phyloP scores from a whole-genome alignment of 2,888 invertebrate genomes.

The Cenopis cana region DNA sequence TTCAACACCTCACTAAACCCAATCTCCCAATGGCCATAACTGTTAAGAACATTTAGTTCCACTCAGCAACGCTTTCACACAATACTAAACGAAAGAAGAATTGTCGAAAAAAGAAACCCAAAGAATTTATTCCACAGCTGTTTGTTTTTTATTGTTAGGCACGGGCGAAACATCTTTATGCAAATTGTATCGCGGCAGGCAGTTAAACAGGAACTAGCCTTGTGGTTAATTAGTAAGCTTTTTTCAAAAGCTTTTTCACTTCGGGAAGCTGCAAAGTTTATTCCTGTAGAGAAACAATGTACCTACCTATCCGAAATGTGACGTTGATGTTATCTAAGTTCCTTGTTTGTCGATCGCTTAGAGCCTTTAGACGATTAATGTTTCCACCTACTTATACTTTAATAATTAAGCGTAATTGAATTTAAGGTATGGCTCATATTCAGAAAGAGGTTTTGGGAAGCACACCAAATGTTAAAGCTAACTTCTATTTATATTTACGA shows the following conservation, averaged over 20 bases:
- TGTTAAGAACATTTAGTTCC: slow-evolving; percentile 4
- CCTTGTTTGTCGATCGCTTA: not conserved
- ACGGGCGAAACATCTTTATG: slow-evolving; percentile 24
- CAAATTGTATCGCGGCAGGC: slow-evolving; percentile 13
- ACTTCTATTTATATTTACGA: not conserved
- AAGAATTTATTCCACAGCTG: slow-evolving; percentile 10
- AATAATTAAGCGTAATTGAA: not conserved
- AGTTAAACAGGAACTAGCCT: slow-evolving; percentile 24
- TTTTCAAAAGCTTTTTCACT: slow-evolving; percentile 16
- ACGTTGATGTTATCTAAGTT: not conserved
- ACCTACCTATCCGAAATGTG: not conserved
- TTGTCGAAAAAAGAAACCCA: slow-evolving; percentile 5
- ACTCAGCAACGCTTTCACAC: not conserved
- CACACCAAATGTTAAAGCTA: not conserved
- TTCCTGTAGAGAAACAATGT: slow-evolving; percentile 4
- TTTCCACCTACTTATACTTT: not conserved
- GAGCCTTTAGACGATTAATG: not conserved
- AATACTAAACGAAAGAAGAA: not conserved
- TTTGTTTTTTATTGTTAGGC: slow-evolving; percentile 22
- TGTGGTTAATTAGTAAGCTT: slow-evolving; percentile 16
- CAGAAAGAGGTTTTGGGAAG: not conserved
- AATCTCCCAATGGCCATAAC: not conserved
- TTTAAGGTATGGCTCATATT: not conserved
- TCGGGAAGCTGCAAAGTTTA: slow-evolving; percentile 19
- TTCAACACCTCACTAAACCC: not conserved